phyloP scores from a whole-genome alignment of 1,140 invertebrate genomes.

The Drosophila burlai region DNA sequence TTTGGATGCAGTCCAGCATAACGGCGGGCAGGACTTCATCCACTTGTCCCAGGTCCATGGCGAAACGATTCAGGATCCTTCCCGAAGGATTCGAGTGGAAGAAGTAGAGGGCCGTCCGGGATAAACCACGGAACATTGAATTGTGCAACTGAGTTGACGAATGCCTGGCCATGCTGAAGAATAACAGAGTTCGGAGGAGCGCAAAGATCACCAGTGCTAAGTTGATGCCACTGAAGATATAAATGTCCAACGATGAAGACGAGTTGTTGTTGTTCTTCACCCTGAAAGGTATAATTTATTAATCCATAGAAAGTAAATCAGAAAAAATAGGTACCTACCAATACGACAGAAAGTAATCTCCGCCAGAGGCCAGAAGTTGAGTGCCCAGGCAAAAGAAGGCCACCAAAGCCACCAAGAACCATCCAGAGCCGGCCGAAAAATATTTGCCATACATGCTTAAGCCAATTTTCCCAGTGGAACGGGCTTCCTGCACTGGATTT shows the following conservation, averaged over 20 bases:
- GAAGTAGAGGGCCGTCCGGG: slow-evolving; percentile 90
- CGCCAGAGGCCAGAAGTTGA: slow-evolving; percentile 46
- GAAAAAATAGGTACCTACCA: slow-evolving; percentile 37
- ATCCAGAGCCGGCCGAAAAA: slow-evolving; percentile 46
- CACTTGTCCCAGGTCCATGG: slow-evolving; percentile 91
- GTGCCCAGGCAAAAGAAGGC: slow-evolving; percentile 46
- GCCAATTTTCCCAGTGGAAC: slow-evolving; percentile 36
- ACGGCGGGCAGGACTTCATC: slow-evolving; percentile 94
- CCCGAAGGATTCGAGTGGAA: slow-evolving; percentile 92
- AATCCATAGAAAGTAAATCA: too few relatives aligned
- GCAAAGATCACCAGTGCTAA: slow-evolving; percentile 63
- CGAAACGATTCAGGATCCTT: slow-evolving; percentile 90
- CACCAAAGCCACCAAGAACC: slow-evolving; percentile 31
- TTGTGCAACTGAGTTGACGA: slow-evolving; percentile 62
- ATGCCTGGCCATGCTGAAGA: slow-evolving; percentile 63
- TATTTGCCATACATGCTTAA: slow-evolving; percentile 49
- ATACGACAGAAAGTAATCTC: slow-evolving; percentile 53
- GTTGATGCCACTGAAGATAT: slow-evolving; percentile 64
- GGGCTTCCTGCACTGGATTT: slow-evolving; percentile 11
- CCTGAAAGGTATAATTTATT: slow-evolving; percentile 15
- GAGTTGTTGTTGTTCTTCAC: slow-evolving; percentile 51
- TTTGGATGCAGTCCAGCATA: slow-evolving; percentile 91
- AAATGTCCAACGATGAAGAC: slow-evolving; percentile 55
- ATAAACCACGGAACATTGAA: slow-evolving; percentile 62
- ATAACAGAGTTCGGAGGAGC: slow-evolving; percentile 53